phyloP scores from a whole-genome alignment of 2,797 vertebrate genomes.

The Acanthis flammea region DNA sequence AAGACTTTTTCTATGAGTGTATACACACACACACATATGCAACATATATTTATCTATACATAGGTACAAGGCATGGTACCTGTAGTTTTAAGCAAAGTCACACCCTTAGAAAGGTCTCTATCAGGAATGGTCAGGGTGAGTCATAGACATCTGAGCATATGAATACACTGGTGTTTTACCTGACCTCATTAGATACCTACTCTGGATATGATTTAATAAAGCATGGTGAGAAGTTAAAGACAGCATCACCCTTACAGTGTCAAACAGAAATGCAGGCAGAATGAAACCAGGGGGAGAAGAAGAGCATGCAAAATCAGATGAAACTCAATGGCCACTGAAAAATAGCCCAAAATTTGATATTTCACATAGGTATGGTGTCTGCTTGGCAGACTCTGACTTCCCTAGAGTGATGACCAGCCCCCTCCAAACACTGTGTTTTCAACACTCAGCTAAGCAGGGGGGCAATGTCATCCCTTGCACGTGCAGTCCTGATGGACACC shows the following conservation, averaged over 20 bases:
- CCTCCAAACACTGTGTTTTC: not conserved
- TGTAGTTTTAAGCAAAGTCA: not conserved
- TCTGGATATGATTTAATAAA: constrained; percentile 1
- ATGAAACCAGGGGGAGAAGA: not conserved
- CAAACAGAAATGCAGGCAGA: not conserved
- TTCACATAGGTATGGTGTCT: not conserved
- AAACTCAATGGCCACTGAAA: not conserved
- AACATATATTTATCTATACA: not conserved
- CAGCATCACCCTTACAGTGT: not conserved
- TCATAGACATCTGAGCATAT: not conserved
- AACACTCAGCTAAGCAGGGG: not conserved
- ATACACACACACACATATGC: not conserved
- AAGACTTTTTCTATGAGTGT: not conserved
- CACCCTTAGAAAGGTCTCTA: not conserved
- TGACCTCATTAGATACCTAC: not conserved
- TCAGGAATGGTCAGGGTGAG: not conserved
- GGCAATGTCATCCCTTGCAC: fast-evolving
- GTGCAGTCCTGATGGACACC: not conserved
- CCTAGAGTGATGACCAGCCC: not conserved
- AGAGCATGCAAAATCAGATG: not conserved
- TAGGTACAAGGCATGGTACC: not conserved
- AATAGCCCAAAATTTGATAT: not conserved
- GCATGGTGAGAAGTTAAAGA: not conserved
- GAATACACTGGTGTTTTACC: not conserved
- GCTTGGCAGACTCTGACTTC: not conserved